Percentiles rank a stretch among this genome's conserved stretches.
These are phyloP conservation scores for Caprella mutica DNA, from an alignment of 2,888 invertebrate species.

Conservation along the genomic window DNA sequence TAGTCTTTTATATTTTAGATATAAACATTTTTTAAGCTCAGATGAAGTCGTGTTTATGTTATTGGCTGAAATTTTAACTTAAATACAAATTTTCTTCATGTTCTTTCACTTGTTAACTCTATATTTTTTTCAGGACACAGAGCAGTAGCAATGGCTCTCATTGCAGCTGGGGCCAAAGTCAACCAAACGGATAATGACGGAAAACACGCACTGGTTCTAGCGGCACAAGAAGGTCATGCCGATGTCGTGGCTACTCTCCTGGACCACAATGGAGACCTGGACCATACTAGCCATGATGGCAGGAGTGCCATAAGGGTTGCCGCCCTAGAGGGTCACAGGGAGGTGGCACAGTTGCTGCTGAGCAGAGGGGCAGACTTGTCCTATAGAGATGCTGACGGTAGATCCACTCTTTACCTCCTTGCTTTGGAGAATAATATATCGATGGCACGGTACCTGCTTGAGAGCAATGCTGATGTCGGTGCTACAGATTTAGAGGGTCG, in stretches of 20 bases:
- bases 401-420: conserved; percentile 81
- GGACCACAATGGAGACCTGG: conserved; percentile 63
- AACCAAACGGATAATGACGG: conserved; percentile 86
- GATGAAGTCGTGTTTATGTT: too few species aligned
- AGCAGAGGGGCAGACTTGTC: conserved; percentile 69
- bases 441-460: conserved; percentile 67
- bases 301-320: conserved; percentile 69
- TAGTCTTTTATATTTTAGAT: too few species aligned
- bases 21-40: too few species aligned
- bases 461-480: conserved; percentile 67
- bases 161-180: conserved; percentile 77
- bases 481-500: conserved; percentile 82
- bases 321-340: conserved; percentile 72
- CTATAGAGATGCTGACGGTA: conserved; percentile 79
- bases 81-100: too few species aligned
- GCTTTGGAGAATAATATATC: conserved; percentile 74
- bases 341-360: conserved; percentile 56
- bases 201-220: conserved; percentile 72
- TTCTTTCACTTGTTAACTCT: too few species aligned
- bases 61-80: too few species aligned
- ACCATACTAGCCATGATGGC: conserved; percentile 79
- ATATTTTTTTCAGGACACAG: too few species aligned
- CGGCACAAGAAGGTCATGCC: conserved; percentile 77
- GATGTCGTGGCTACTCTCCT: conserved; percentile 56
- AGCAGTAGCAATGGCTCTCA: conserved; percentile 64